Evolutionary conservation across 2,888 invertebrate genomes (phyloP), one percentile per base, ranked within the genome.

Genomic region (Erpobdella octoculata): DNA sequence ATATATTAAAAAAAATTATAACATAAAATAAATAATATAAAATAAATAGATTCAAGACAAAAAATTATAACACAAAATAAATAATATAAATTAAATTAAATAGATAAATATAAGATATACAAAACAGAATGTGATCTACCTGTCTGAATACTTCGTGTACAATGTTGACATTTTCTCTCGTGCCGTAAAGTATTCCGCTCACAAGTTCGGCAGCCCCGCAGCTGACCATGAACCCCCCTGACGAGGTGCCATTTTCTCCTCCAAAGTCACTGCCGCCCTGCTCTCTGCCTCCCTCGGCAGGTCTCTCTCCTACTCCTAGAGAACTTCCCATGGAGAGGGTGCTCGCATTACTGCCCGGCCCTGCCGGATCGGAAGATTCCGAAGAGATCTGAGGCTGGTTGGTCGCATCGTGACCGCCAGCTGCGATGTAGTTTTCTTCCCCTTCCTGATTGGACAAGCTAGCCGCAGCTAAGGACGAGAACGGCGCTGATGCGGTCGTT

Each of bases 101-200:
- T n/a, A n/a, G n/a, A n/a, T n/a, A n/a, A n/a, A n/a, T n/a, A n/a
- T n/a, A n/a, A n/a, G n/a, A n/a, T n/a, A n/a, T n/a, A n/a, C n/a
- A n/a, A n/a, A n/a, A n/a, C n/a, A n/a, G n/a, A n/a, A n/a, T n/a
- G n/a, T 53, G 1, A 46, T 77, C 72, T 73, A 83, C 84, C 85
- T 95, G 93, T 36, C 95, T 88, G 81, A 93, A 91, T 72, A 95
- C 88, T 85, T 96, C 96, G 79, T 95, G 91, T 36, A 95, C 89
- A 81, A 96, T 91, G 85, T 96, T 93, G 6, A 96, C 89, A 83
- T 95, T 93, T 77, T 93, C 92, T 65, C 93, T 88, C 53, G 89
- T 90, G 36, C 89, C 88, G 81, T 92, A 93, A 58, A 96, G 86
- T 25, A 94, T 93, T 78, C 92, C 90, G 64, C 91, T 88, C 0